Percentiles rank a stretch among this genome's conserved stretches.
Conservation (phyloP, 2,113 vertebrate genomes). For the Malurus cyaneus region DNA sequence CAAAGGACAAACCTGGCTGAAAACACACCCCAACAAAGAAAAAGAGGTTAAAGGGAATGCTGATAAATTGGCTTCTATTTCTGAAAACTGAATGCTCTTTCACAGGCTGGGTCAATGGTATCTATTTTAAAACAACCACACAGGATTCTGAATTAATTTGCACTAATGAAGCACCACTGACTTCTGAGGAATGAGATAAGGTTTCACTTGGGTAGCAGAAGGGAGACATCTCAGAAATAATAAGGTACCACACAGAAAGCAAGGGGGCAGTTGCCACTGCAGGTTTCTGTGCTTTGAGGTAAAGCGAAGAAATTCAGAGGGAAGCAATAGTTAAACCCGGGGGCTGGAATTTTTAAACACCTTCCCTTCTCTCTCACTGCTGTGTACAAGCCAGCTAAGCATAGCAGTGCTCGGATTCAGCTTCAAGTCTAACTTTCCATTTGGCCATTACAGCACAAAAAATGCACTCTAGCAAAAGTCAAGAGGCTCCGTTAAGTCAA, state of each 20-base stretch:
- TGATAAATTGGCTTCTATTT: background rate
- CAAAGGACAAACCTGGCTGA: background rate
- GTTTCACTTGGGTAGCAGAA: background rate
- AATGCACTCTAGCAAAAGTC: constrained; percentile 59
- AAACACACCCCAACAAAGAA: background rate
- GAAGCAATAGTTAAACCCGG: background rate
- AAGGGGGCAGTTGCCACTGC: background rate
- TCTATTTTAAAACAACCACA: constrained; percentile 16
- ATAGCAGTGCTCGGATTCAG: background rate
- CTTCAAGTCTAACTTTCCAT: constrained; percentile 42
- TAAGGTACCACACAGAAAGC: constrained; percentile 13
- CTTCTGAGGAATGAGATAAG: background rate
- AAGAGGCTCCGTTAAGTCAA: constrained; percentile 67
- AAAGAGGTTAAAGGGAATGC: background rate
- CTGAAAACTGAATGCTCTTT: background rate
- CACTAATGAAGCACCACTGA: background rate
- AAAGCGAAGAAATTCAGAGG: background rate
- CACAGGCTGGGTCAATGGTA: background rate
- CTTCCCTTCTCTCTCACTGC: background rate
- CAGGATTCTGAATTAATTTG: constrained; percentile 28
- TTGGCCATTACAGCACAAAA: constrained; percentile 51
- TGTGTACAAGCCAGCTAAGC: background rate
- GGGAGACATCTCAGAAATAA: constrained; percentile 16
- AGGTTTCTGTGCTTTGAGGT: background rate
- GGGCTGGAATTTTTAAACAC: background rate